Conservation (phyloP, 2,888 invertebrate species). For the Geophilus truncorum region DNA sequence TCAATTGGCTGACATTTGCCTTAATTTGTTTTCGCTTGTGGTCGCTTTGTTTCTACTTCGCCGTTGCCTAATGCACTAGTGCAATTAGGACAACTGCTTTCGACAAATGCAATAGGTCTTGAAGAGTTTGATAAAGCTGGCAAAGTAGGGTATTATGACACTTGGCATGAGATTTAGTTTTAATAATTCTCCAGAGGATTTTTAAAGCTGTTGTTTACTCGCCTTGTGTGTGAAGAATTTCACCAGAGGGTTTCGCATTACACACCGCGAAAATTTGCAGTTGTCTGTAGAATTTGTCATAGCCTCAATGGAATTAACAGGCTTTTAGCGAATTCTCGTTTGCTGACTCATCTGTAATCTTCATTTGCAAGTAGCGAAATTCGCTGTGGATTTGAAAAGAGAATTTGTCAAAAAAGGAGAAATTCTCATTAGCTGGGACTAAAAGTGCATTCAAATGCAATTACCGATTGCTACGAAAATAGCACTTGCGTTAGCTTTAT, state of each 20-base stretch:
- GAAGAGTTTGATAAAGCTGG: background rate
- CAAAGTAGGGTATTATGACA: background rate
- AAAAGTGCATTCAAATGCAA: background rate
- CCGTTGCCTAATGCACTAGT: background rate
- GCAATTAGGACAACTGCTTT: background rate
- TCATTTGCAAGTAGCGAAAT: background rate
- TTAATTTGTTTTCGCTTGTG: slow-evolving; percentile 25
- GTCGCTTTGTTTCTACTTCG: background rate
- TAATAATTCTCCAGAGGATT: background rate
- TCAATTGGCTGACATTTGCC: slow-evolving; percentile 21
- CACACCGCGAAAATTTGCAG: background rate
- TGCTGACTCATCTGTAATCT: slow-evolving; percentile 4
- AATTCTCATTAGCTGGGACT: background rate
- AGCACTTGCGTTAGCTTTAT: background rate
- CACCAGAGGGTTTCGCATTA: background rate
- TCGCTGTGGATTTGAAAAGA: background rate
- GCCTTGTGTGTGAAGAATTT: background rate
- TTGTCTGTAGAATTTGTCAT: background rate
- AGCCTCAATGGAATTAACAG: background rate
- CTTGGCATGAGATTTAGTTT: background rate
- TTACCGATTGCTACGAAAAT: background rate
- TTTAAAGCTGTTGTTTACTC: background rate
- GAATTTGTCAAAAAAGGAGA: background rate
- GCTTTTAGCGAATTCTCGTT: background rate
- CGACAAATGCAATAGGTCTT: background rate